phyloP scores from a whole-genome alignment of 2,797 vertebrate genomes.

The Epinephelus awoara region DNA sequence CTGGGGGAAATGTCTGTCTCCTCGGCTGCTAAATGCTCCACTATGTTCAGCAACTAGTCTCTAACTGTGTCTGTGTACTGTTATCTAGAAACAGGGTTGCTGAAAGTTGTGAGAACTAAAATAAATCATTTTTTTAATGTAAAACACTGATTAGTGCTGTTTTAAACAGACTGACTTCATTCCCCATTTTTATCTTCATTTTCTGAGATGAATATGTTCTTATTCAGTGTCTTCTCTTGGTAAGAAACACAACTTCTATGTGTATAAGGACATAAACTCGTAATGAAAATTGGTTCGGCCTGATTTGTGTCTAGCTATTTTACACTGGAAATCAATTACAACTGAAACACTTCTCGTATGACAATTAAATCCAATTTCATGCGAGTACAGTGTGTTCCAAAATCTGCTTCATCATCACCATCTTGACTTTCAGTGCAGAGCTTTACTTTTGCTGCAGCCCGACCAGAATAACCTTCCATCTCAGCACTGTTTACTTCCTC shows the following conservation, averaged over 20 bases:
- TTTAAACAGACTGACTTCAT: not conserved
- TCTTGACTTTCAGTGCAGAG: not conserved
- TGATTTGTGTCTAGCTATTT: not conserved
- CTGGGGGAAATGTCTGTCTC: not conserved
- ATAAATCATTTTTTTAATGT: not conserved
- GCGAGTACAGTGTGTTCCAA: not conserved
- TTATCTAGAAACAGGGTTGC: not conserved
- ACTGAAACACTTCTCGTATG: not conserved
- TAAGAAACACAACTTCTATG: not conserved
- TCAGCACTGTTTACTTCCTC: slow-evolving; percentile 11
- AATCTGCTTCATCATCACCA: not conserved
- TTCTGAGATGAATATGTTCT: not conserved
- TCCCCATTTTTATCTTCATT: not conserved
- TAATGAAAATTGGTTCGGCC: too few species aligned
- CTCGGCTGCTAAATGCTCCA: not conserved
- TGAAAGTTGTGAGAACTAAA: not conserved
- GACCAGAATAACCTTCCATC: slow-evolving; percentile 14
- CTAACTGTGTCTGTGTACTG: not conserved
- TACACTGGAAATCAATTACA: not conserved
- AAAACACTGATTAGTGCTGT: not conserved
- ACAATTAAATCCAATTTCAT: not conserved
- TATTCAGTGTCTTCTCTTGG: not conserved
- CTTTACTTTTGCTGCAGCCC: not conserved
- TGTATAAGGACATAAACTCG: not conserved
- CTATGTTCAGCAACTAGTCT: not conserved